A percentile compares a stretch with the other conserved stretches of the same genome.
These are phyloP conservation scores for Galbula dea DNA, from an alignment of 2,113 vertebrate genomes.

Conservation along the genomic window DNA sequence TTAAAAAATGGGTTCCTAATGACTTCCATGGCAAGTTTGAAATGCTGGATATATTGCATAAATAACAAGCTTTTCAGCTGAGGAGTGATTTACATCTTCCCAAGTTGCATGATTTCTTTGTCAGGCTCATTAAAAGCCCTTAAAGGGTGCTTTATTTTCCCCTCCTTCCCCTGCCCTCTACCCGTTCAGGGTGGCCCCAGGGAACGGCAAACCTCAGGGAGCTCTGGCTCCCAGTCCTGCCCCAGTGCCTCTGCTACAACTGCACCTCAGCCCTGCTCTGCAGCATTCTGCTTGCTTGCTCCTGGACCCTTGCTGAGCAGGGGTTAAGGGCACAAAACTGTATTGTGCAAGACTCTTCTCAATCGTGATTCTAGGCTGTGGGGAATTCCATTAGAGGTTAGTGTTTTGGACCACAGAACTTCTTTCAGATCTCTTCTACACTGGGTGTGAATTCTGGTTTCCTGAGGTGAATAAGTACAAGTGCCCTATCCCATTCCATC, in stretches of 20 bases:
- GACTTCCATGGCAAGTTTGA: constrained; percentile 14
- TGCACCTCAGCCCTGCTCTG: not conserved
- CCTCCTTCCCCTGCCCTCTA: not conserved
- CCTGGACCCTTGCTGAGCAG: not conserved
- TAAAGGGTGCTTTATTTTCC: constrained; percentile 47
- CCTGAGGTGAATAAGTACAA: constrained; percentile 19
- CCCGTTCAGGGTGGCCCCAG: not conserved
- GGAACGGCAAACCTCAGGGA: not conserved
- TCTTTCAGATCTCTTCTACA: not conserved
- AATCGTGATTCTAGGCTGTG: not conserved
- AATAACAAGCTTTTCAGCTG: constrained; percentile 24
- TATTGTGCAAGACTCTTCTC: not conserved
- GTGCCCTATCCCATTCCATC: not conserved
- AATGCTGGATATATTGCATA: constrained; percentile 11
- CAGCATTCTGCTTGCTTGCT: not conserved
- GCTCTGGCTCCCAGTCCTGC: not conserved
- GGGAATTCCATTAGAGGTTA: not conserved
- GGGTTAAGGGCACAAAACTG: not conserved
- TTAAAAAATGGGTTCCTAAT: constrained; percentile 29
- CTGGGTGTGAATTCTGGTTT: not conserved
- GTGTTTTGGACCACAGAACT: not conserved
- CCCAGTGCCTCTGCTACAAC: not conserved
- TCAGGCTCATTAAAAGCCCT: constrained; percentile 43
- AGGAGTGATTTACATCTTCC: constrained; percentile 42
- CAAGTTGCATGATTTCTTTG: constrained; percentile 28